These are phyloP conservation scores for Odontamblyopus rebecca DNA, from an alignment of 2,797 vertebrate species.

Conservation along the genomic window DNA sequence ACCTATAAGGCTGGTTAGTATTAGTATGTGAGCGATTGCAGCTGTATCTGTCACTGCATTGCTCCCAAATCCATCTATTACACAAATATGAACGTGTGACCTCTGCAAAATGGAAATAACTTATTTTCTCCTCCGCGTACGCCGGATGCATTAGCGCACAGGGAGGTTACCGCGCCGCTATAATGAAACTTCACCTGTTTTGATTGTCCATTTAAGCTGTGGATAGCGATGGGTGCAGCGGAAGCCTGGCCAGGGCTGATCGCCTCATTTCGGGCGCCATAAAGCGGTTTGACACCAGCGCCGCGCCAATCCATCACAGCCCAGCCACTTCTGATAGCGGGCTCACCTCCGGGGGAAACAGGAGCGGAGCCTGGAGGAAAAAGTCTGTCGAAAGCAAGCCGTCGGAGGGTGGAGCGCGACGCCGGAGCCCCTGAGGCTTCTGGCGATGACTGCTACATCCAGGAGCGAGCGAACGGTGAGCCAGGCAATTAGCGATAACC, in stretches of 20 bases:
- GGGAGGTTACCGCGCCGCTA: constrained; percentile 26
- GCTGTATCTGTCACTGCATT: constrained; percentile 4
- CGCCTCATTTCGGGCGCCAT: constrained; percentile 78
- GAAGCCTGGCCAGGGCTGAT: constrained; percentile 56
- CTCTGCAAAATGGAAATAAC: constrained; percentile 25
- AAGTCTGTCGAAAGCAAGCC: constrained; percentile 69
- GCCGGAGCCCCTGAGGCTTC: constrained; percentile 71
- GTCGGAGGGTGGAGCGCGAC: constrained; percentile 71
- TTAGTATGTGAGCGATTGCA: neutral
- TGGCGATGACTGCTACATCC: constrained; percentile 69
- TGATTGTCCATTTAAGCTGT: constrained; percentile 60
- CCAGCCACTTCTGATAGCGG: constrained; percentile 65
- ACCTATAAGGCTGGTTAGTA: neutral
- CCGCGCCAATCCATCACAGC: constrained; percentile 80
- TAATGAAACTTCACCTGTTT: constrained; percentile 68
- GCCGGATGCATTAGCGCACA: constrained; percentile 6
- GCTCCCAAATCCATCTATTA: constrained; percentile 16
- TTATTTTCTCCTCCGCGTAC: neutral
- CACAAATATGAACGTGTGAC: constrained; percentile 25
- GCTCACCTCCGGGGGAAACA: constrained; percentile 55
- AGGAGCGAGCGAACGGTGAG: constrained; percentile 71
- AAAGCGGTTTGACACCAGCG: constrained; percentile 78
- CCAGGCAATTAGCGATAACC: constrained; percentile 78
- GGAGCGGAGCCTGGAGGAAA: constrained; percentile 32
- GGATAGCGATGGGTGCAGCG: constrained; percentile 36